phyloP scores from a whole-genome alignment of 2,797 vertebrate genomes.

The Morelia viridis region DNA sequence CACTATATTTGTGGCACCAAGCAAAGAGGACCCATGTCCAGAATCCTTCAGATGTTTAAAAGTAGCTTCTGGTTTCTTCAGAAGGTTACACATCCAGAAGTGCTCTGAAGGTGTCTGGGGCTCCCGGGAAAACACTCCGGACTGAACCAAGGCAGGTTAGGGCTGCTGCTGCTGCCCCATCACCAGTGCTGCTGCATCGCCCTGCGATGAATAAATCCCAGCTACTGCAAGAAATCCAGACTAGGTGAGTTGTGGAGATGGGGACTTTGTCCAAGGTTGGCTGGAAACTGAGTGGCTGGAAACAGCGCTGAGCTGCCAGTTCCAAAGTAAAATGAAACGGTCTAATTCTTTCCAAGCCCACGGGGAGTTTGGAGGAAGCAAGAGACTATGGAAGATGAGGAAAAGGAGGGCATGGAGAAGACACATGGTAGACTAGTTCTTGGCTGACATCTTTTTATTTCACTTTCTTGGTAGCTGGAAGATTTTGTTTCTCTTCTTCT shows the following conservation, averaged over 20 bases:
- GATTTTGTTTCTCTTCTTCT: not conserved
- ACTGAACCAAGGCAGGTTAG: not conserved
- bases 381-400: not conserved
- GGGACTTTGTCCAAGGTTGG: not conserved
- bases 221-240: not conserved
- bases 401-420: no score
- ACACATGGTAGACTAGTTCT: not conserved
- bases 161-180: fast-evolving
- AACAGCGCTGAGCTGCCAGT: no score
- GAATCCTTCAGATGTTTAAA: not conserved
- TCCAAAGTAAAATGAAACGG: not conserved
- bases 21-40: not conserved
- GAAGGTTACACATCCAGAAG: constrained; percentile 54
- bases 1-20: not conserved
- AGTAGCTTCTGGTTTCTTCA: not conserved
- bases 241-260: constrained; percentile 10
- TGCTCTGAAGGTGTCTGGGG: constrained; percentile 48
- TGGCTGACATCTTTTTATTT: no score
- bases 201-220: not conserved
- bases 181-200: not conserved
- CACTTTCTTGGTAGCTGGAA: not conserved
- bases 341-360: not conserved
- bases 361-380: not conserved
- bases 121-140: constrained; percentile 15
- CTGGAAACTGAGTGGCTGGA: not conserved